Base-by-base conservation (phyloP, 2,797 vertebrate genomes). In the Anabas testudineus region DNA sequence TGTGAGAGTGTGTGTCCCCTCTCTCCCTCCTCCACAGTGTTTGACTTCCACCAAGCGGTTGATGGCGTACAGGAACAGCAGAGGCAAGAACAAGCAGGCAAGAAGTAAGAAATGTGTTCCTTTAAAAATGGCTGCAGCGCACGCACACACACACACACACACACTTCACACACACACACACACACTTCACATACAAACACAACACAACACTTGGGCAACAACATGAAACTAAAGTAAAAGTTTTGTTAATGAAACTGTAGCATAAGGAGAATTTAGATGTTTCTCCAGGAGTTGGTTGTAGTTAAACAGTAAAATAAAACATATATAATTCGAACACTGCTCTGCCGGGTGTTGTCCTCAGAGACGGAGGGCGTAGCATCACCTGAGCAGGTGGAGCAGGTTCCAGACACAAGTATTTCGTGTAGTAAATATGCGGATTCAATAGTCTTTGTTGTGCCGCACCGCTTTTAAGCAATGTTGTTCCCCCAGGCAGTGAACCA, bases 11-110 rank as follows among this genome's bases (percentile, higher is more conserved):
- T 90, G 81, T 87, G 72, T 74, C 61, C 81, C 78, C 84, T 91
- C 72, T 92, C 81, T 90, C 61, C 88, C 84, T 88, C 81, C 84
- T 91, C 85, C 66, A 45, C 93, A 99, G 97, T 99, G 74, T 99
- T 99, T 95, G 98, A 99, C 94, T 99, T 99, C 88, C 97, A 99
- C 91, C 98, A 99, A 94, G 98, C 97, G 14, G 97, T 98, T 76
- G 97, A 99, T 92, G 96, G 96, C 67, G 96, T 97, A 91, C 97
- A 99, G 88, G 97, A 99, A 86, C 96, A 97, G 78, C 96, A 97
- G 92, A 96, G 98, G 74, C 95, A 98, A 93, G 95, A 98, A 78
- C 97, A 99, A 95, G 97, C 95, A 51, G 98, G 97, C 90, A 97
- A 97, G 92, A 98, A 96, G 98, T 99, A 97, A 89, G 96, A 89